Evolutionary conservation across 1,140 invertebrate species (phyloP).

Genomic region (Hyposmocoma kahamanoa): DNA sequence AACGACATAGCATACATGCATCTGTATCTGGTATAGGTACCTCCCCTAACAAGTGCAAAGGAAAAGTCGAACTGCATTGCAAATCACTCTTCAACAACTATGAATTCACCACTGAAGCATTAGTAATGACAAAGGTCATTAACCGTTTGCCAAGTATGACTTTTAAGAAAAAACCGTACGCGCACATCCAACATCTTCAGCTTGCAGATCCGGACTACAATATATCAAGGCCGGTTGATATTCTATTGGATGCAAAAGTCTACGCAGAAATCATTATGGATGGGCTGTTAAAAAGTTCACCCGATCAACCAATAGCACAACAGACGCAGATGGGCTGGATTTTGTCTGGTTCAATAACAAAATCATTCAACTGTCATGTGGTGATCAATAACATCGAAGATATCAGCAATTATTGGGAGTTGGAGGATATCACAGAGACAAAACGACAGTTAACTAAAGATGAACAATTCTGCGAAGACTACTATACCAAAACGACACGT

Average conservation of each 20-base stretch:
- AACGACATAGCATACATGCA: not conserved
- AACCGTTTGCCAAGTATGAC: not conserved
- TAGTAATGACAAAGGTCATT: not conserved
- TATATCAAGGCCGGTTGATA: not conserved
- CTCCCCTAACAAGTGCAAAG: not conserved
- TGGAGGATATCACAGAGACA: not conserved
- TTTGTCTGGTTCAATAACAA: slow-evolving; percentile 16
- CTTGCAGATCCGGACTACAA: slow-evolving; percentile 4
- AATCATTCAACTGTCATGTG: not conserved
- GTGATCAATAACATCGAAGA: not conserved
- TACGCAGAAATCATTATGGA: slow-evolving; percentile 1
- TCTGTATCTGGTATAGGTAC: not conserved
- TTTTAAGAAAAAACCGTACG: not conserved
- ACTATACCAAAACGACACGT: not conserved
- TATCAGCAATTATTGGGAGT: not conserved
- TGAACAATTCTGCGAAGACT: not conserved
- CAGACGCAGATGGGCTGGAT: slow-evolving; percentile 21
- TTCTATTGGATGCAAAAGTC: not conserved
- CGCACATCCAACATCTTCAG: not conserved
- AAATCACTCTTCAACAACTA: not conserved
- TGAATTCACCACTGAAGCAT: not conserved
- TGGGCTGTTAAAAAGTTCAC: not conserved
- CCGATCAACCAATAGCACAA: slow-evolving; percentile 16
- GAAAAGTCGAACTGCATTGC: not conserved
- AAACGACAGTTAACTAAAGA: not conserved